These are phyloP conservation scores for Halichondria panicea DNA, from an alignment of 37 sponge, comb jelly and placozoan species.

Conservation along the genomic window DNA sequence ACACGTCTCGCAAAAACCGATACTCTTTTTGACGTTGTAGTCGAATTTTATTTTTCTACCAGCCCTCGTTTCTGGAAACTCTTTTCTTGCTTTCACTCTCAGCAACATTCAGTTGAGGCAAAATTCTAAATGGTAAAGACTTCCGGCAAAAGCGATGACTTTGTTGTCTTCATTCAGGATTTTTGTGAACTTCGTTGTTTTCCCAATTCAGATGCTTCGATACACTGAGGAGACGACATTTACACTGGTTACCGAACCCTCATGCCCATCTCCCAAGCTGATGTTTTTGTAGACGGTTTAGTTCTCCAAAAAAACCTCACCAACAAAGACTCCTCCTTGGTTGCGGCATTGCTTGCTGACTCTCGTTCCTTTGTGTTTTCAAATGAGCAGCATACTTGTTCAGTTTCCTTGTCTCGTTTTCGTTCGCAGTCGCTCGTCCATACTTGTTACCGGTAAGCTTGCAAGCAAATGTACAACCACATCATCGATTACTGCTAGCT, in stretches of 20 bases:
- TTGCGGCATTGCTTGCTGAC: too few species aligned
- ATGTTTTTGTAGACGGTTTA: not conserved
- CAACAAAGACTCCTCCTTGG: too few species aligned
- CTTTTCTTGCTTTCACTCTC: slow-evolving; percentile 22
- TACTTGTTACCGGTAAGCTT: too few species aligned
- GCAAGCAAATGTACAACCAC: too few species aligned
- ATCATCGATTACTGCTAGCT: too few species aligned
- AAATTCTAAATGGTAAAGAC: slow-evolving; percentile 34
- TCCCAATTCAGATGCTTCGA: slow-evolving; percentile 41
- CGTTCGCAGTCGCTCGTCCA: too few species aligned
- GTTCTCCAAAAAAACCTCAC: too few species aligned
- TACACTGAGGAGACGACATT: slow-evolving; percentile 31
- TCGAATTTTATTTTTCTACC: slow-evolving; percentile 28
- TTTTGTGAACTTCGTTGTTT: slow-evolving; percentile 17
- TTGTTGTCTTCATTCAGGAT: slow-evolving; percentile 7
- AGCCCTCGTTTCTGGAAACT: slow-evolving; percentile 15
- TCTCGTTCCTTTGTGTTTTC: too few species aligned
- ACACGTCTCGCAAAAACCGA: slow-evolving; percentile 48
- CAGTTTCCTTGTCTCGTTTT: too few species aligned
- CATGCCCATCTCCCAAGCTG: slow-evolving; percentile 23
- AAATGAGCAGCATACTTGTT: too few species aligned
- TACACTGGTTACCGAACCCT: slow-evolving; percentile 12
- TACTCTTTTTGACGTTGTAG: slow-evolving; percentile 13
- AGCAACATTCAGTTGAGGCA: slow-evolving; percentile 1
- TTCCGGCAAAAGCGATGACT: slow-evolving; percentile 38